A percentile compares a stretch with the other conserved stretches of the same genome.
Evolutionary conservation across 2,888 invertebrate species (phyloP).

Genomic region (Dichetophora obliterata): DNA sequence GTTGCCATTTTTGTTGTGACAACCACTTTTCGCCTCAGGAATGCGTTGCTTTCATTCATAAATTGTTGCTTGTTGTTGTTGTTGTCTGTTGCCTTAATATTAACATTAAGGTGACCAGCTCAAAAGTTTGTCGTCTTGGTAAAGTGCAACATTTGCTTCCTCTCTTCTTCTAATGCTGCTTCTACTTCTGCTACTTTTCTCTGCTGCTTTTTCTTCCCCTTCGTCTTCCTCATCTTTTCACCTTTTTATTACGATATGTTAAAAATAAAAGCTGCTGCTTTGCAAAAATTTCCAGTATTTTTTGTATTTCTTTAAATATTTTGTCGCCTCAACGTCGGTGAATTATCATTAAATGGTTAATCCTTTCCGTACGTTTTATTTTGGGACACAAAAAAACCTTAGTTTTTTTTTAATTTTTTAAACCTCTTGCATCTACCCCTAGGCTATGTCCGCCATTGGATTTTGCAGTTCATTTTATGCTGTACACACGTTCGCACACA

Average conservation of each 20-base stretch:
- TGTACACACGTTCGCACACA: slow-evolving; percentile 25
- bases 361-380: slow-evolving; percentile 11
- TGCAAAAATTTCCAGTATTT: background rate
- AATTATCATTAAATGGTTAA: background rate
- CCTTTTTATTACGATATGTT: background rate
- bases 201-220: background rate
- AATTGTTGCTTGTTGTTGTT: slow-evolving; percentile 7
- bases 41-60: slow-evolving; percentile 2
- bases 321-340: slow-evolving; percentile 36
- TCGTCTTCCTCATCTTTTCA: background rate
- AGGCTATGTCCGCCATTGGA: background rate
- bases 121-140: background rate
- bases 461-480: background rate
- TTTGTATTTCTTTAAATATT: background rate
- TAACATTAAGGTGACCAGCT: background rate
- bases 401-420: slow-evolving; percentile 31
- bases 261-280: slow-evolving; percentile 11
- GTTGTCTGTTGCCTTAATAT: background rate
- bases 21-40: slow-evolving; percentile 5
- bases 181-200: background rate
- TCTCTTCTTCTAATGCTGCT: background rate
- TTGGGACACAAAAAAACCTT: slow-evolving; percentile 38
- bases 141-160: background rate
- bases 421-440: slow-evolving; percentile 2
- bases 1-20: slow-evolving; percentile 18